A percentile compares a stretch with the other conserved stretches of the same genome.
Conservation (phyloP, 1,140 invertebrate genomes). For the Mya arenaria region DNA sequence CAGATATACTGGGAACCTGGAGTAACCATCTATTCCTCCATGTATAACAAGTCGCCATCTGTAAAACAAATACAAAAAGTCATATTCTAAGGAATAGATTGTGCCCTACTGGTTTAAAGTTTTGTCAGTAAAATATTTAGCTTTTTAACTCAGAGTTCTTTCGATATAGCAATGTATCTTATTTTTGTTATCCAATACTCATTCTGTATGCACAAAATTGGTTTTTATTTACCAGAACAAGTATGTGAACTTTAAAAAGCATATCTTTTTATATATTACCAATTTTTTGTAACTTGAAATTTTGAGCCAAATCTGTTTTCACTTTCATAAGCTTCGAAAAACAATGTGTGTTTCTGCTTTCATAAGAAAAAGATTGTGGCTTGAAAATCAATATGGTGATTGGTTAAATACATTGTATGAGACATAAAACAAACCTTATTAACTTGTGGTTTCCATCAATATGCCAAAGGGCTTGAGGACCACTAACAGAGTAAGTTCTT, state of each 20-base stretch:
- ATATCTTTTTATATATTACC: background rate
- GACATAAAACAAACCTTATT: background rate
- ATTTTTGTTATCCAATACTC: background rate
- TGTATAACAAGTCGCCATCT: conserved; percentile 62
- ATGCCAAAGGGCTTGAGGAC: conserved; percentile 7
- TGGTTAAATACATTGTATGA: background rate
- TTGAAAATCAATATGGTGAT: background rate
- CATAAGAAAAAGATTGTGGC: background rate
- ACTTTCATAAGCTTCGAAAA: background rate
- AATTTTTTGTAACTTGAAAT: background rate
- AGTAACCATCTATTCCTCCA: conserved; percentile 60
- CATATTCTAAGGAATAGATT: background rate
- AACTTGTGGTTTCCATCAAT: conserved; percentile 18
- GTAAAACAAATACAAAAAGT: background rate
- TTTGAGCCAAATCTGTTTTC: background rate
- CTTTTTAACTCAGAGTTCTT: background rate
- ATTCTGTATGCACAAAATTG: background rate
- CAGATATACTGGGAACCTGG: conserved; percentile 48
- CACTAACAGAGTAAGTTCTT: background rate
- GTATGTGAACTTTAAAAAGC: background rate
- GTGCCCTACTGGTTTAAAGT: background rate
- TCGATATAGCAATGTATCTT: background rate
- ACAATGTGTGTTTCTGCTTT: background rate
- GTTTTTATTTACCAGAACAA: background rate
- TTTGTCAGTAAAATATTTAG: background rate